Conservation (phyloP, 2,113 vertebrate species). For the Strix uralensis region DNA sequence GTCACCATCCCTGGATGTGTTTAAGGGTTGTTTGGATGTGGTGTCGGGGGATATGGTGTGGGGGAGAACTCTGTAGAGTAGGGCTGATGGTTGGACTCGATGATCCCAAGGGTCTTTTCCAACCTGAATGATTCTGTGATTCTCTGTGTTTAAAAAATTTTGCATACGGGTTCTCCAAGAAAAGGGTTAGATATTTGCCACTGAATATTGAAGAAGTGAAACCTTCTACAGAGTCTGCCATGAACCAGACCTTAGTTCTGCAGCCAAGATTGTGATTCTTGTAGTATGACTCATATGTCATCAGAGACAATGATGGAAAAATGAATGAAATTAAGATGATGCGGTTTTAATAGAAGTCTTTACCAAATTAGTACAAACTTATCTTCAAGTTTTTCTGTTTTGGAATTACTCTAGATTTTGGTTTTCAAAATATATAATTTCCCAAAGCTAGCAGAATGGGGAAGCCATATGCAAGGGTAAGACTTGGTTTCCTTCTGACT, state of each 20-base stretch:
- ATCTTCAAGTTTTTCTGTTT: neutral
- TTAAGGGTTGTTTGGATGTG: no score
- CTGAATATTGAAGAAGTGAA: neutral
- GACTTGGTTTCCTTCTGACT: neutral
- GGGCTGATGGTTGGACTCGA: no score
- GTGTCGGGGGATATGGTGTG: no score
- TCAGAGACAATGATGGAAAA: neutral
- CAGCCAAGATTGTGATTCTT: neutral
- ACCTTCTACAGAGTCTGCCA: neutral
- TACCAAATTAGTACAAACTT: neutral
- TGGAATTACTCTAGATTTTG: neutral
- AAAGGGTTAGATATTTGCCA: neutral
- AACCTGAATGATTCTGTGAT: no score
- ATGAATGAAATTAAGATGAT: fast-evolving
- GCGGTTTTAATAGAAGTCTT: neutral
- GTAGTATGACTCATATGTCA: neutral
- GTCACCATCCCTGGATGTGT: no score
- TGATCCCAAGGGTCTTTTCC: no score
- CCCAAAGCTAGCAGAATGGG: neutral
- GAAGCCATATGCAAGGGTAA: neutral
- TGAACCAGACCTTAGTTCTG: neutral
- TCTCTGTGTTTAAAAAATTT: neutral
- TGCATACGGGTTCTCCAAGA: neutral
- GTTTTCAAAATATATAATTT: neutral
- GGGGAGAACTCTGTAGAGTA: no score